Evolutionary conservation across 2,797 vertebrate species (phyloP), one percentile per base, ranked within the genome.

Genomic region (Microchirus variegatus): DNA sequence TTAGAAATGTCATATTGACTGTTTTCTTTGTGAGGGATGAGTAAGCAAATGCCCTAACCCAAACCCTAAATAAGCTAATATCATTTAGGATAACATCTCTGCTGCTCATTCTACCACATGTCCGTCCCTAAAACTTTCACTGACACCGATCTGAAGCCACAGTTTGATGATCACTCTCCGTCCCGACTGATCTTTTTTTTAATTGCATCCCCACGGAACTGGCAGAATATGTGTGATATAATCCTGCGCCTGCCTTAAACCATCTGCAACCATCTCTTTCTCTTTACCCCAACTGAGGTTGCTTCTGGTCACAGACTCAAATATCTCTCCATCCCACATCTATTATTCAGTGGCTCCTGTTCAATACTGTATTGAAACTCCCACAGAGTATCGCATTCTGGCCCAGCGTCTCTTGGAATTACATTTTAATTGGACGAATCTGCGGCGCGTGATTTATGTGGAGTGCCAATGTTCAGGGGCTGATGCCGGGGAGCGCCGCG

Each of bases 161-260:
- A 49, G 65, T 64, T 67, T 87, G 84, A 84, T 83, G 85, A 90
- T 84, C 43, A 26, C 67, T 73, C 65, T 70, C 56, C 60, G 59
- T 52, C 59, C 73, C 46, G 43, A 73, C 67, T 80, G 82, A 84
- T 87, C 74, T 77, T 80, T 89, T 90, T 91, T 89, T 90, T 91
- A 90, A 91, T 90, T 86, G 79, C 80, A 37, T 91, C 84, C 85
- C 85, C 72, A 87, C 82, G 76, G 80, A 90, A 90, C 78, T 41
- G n/a, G 4, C 68, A 55, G 26, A 78, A 67, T 54, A 73, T 78
- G 70, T 82, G 75, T 38, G 71, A 68, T 67, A 49, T 73, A 66
- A 86, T 69, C 75, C 55, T 42, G 49, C 1, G 47, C 54, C 54
- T 37, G 57, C 48, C 66, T 63, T 71, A 52, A 54, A 71, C 68